A percentile compares a stretch with the other conserved stretches of the same genome.
These are phyloP conservation scores for Leptinotarsa tumamoca DNA, from an alignment of 2,888 invertebrate species.

Conservation along the genomic window DNA sequence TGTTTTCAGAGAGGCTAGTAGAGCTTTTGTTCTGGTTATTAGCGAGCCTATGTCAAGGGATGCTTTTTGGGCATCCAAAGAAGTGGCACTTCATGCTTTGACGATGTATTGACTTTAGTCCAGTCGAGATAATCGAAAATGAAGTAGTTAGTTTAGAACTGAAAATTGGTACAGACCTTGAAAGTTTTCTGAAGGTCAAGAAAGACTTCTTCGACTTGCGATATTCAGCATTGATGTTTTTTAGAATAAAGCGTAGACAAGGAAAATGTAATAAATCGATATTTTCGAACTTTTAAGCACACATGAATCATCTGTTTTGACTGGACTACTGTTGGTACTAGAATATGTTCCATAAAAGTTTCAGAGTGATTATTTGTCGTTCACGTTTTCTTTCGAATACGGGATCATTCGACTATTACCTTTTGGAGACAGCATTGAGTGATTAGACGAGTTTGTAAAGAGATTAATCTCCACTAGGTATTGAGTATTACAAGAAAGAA, in stretches of 20 bases:
- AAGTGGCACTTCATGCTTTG: constrained; percentile 24
- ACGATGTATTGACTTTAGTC: neutral
- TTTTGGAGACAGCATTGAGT: constrained; percentile 3
- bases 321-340: neutral
- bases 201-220: too few species aligned
- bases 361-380: neutral
- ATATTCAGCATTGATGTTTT: too few species aligned
- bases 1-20: constrained; percentile 62
- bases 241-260: too few species aligned
- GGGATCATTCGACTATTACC: constrained; percentile 5
- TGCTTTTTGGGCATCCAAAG: constrained; percentile 37
- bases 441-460: constrained; percentile 4
- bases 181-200: too few species aligned
- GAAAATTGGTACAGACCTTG: too few species aligned
- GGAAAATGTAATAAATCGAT: too few species aligned
- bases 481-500: constrained; percentile 4
- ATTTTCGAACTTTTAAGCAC: too few species aligned
- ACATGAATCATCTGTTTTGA: too few species aligned
- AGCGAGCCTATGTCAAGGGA: constrained; percentile 55
- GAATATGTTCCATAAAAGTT: neutral
- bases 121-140: too few species aligned
- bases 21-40: constrained; percentile 62
- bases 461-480: constrained; percentile 1
- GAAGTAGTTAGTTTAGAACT: too few species aligned
- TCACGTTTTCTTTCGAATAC: constrained; percentile 3